phyloP scores from a whole-genome alignment of 2,888 invertebrate genomes.

The Thyatira batis region DNA sequence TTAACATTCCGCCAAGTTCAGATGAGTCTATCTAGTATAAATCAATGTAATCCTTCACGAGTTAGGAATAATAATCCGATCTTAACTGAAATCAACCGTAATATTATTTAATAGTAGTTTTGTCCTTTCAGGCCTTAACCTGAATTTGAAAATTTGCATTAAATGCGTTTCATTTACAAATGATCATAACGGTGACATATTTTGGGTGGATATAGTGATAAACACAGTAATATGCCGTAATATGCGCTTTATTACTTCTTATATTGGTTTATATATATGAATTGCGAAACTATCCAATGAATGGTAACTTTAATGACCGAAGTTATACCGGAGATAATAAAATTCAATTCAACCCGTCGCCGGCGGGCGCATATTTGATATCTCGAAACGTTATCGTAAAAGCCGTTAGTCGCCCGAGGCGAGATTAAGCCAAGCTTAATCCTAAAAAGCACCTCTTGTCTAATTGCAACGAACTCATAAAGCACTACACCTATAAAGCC shows the following conservation, averaged over 20 bases:
- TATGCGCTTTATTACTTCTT: background rate
- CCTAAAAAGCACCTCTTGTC: slow-evolving; percentile 74
- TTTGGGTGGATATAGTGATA: background rate
- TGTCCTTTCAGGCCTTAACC: no score
- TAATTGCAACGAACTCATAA: slow-evolving; percentile 76
- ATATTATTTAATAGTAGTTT: no score
- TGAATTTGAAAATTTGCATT: no score
- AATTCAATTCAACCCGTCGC: slow-evolving; percentile 16
- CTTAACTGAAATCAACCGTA: no score
- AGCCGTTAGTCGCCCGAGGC: slow-evolving; percentile 48
- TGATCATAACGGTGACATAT: no score
- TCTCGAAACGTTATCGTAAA: slow-evolving; percentile 67
- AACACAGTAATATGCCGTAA: background rate
- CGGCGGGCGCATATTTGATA: slow-evolving; percentile 40
- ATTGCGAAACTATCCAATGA: background rate
- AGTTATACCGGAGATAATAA: slow-evolving; percentile 24
- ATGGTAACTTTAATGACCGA: slow-evolving; percentile 22
- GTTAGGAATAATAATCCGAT: no score
- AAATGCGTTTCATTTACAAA: no score
- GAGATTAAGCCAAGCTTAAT: slow-evolving; percentile 59
- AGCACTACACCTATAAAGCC: slow-evolving; percentile 78
- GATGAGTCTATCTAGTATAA: no score
- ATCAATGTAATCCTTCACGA: no score
- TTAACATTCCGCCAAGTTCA: no score
- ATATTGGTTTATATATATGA: background rate